These are phyloP conservation scores for Rhinolophus sinicus DNA, from an alignment of 2,113 vertebrate genomes.

Conservation along the genomic window DNA sequence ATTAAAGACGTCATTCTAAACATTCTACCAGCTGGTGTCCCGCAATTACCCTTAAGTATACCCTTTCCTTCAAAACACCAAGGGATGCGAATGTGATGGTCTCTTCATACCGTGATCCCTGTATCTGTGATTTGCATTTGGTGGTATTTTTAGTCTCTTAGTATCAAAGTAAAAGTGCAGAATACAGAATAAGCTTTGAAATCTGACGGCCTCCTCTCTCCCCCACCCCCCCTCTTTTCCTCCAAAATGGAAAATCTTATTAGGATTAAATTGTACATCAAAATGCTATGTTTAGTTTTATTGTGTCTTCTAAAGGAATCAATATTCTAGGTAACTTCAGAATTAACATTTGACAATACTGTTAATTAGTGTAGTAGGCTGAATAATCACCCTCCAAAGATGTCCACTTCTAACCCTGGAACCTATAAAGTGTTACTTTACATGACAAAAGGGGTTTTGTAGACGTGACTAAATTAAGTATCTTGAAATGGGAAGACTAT, in stretches of 20 bases:
- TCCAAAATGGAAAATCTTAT: conserved; percentile 34
- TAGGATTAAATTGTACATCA: not conserved
- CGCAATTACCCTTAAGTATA: conserved; percentile 67
- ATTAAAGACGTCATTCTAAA: conserved; percentile 68
- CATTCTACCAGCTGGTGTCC: conserved; percentile 71
- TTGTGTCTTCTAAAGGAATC: not conserved
- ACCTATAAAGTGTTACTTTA: not conserved
- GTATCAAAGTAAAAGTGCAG: conserved; percentile 54
- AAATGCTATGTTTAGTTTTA: not conserved
- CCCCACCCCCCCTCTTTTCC: too few species aligned
- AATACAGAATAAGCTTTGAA: conserved; percentile 50
- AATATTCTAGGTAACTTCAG: not conserved
- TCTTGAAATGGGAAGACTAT: not conserved
- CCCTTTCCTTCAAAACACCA: conserved; percentile 2
- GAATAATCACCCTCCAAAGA: not conserved
- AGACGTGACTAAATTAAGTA: not conserved
- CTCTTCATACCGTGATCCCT: conserved; percentile 38
- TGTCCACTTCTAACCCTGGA: not conserved
- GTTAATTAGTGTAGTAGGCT: not conserved
- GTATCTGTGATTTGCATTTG: conserved; percentile 68
- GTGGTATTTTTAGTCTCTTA: conserved; percentile 53
- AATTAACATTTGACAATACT: not conserved
- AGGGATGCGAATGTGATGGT: not conserved
- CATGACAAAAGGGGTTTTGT: not conserved
- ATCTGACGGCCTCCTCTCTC: not conserved